A percentile compares a stretch with the other conserved stretches of the same genome.
Conservation (phyloP, 2,888 invertebrate species). For the Balanococcus diminutus region DNA sequence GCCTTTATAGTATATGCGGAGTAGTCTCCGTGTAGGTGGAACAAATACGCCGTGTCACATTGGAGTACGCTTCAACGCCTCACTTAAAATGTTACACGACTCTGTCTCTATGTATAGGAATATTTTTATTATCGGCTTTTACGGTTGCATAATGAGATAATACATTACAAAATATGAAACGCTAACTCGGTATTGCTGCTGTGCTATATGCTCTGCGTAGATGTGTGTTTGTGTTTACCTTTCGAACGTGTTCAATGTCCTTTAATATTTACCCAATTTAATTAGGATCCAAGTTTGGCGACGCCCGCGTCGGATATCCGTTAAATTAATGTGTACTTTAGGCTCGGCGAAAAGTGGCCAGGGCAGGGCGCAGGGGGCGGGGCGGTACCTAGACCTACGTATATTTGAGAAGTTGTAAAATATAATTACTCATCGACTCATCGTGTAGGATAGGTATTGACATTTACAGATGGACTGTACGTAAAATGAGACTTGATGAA, state of each 20-base stretch:
- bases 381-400: neutral
- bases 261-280: constrained; percentile 22
- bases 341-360: neutral
- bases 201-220: neutral
- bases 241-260: constrained; percentile 22
- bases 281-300: neutral
- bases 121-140: constrained; percentile 41
- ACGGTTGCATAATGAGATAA: constrained; percentile 43
- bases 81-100: constrained; percentile 49
- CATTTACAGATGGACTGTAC: neutral
- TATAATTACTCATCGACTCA: neutral
- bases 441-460: neutral
- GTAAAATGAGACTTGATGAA: neutral
- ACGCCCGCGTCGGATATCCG: neutral
- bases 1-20: neutral
- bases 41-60: constrained; percentile 49
- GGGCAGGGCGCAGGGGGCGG: no score
- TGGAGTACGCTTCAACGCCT: constrained; percentile 52
- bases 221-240: neutral
- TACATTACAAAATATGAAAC: constrained; percentile 47
- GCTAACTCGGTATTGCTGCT: neutral
- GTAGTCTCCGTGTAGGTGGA: constrained; percentile 42
- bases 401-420: neutral
- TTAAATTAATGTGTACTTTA: constrained; percentile 1
- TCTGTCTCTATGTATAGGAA: neutral